Evolutionary conservation across 1,140 invertebrate genomes (phyloP), one percentile per base, ranked within the genome.

Genomic region (Parasteatoda tepidariorum): DNA sequence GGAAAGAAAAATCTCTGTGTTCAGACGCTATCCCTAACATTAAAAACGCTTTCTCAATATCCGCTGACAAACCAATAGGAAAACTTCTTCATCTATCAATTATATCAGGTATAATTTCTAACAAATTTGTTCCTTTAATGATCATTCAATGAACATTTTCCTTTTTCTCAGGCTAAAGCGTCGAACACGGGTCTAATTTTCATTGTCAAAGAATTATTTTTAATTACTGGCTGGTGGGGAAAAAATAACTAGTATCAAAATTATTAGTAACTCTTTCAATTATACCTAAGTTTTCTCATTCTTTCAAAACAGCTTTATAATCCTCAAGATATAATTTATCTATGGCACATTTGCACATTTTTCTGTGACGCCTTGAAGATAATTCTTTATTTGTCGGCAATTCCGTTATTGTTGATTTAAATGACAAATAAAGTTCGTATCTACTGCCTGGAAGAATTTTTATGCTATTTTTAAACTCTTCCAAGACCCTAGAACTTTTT

Each of bases 391-490:
- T 59, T 4, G 55, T 9, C 5, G 15, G 22, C 22, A 59, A 59
- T n/a, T 59, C 22, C 4, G 18, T n/a, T 59, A n/a, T 59, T 5
- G 6, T 24, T n/a, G 55, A 5, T 59, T 59, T 59, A 59, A 59
- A 59, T 9, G 55, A n/a, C 22, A 59, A 59, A 18, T n/a, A 24
- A 24, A 59, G 15, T 24, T 59, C 18, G n/a, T 59, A 59, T 24
- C 55, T 59, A n/a, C 55, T n/a, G n/a, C n/a, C 55, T 18, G 55
- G 55, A 18, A 59, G 22, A n/a, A 59, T 59, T n/a, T 59, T 59
- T n/a, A 59, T n/a, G n/a, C 22, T 59, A 5, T n/a, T n/a, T n/a
- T n/a, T n/a, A n/a, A n/a, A n/a, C n/a, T n/a, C n/a, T n/a, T n/a
- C n/a, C n/a, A n/a, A n/a, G n/a, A n/a, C n/a, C n/a, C n/a, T n/a